phyloP scores from a whole-genome alignment of 1,140 invertebrate genomes.

The Tetramorium simillimum region DNA sequence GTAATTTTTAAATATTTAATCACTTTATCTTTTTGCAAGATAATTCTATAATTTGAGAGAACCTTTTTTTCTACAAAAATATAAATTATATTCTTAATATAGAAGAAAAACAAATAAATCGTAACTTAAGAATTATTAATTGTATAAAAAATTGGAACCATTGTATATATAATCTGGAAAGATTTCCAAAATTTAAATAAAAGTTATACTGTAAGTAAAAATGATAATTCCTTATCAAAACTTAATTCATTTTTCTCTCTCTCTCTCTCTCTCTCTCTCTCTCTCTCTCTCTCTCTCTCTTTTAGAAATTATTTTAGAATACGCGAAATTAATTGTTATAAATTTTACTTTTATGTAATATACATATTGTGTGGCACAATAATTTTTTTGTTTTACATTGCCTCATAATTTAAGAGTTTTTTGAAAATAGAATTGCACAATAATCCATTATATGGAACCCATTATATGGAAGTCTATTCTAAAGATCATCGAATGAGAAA shows the following conservation, averaged over 20 bases:
- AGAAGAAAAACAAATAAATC: neutral
- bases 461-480: neutral
- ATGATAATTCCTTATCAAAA: too few relatives aligned
- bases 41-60: neutral
- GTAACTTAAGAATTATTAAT: neutral
- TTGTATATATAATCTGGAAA: neutral
- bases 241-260: too few relatives aligned
- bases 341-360: slow-evolving; percentile 16
- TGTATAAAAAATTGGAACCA: neutral
- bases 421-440: neutral
- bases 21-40: neutral
- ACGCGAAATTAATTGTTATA: neutral
- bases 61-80: neutral
- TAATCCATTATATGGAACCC: neutral
- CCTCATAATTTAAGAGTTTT: neutral
- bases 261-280: too few relatives aligned
- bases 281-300: too few relatives aligned
- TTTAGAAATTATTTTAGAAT: neutral
- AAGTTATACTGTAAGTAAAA: too few relatives aligned
- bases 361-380: neutral
- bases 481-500: neutral
- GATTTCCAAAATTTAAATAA: neutral
- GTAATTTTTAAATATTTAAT: slow-evolving; percentile 9
- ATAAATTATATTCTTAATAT: neutral
- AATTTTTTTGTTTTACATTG: neutral